A percentile compares a stretch with the other conserved stretches of the same genome.
phyloP scores from a whole-genome alignment of 2,797 vertebrate species.

The Pseudochaenichthys georgianus region DNA sequence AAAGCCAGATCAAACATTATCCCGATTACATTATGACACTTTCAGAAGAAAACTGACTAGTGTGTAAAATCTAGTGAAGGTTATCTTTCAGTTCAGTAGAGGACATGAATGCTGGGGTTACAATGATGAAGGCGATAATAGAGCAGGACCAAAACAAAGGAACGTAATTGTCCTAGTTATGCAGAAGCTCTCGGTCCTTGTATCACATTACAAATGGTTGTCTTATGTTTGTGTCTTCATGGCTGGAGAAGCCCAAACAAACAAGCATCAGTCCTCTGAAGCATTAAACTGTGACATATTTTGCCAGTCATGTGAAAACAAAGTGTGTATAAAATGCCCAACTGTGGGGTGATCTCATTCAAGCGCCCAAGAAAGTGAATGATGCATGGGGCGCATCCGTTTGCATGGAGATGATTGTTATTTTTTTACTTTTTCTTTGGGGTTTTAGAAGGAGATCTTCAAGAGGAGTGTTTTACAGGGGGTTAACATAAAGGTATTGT shows the following conservation, averaged over 20 bases:
- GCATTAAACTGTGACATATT: constrained; percentile 79
- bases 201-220: constrained; percentile 57
- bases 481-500: no score
- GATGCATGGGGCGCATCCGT: background rate
- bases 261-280: constrained; percentile 63
- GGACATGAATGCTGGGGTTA: background rate
- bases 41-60: background rate
- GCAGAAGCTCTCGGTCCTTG: constrained; percentile 13
- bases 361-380: constrained; percentile 19
- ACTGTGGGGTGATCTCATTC: constrained; percentile 32
- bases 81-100: background rate
- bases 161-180: background rate
- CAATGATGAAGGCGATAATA: background rate
- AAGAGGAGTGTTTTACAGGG: background rate
- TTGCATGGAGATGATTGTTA: background rate
- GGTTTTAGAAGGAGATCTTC: background rate
- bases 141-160: background rate
- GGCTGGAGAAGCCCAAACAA: constrained; percentile 69
- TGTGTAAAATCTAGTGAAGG: background rate
- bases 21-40: background rate
- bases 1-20: background rate
- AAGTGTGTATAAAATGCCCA: constrained; percentile 67
- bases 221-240: constrained; percentile 68
- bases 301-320: constrained; percentile 79
- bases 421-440: background rate